Conservation (phyloP, 2,888 invertebrate genomes). For the Eupithecia vulgata region DNA sequence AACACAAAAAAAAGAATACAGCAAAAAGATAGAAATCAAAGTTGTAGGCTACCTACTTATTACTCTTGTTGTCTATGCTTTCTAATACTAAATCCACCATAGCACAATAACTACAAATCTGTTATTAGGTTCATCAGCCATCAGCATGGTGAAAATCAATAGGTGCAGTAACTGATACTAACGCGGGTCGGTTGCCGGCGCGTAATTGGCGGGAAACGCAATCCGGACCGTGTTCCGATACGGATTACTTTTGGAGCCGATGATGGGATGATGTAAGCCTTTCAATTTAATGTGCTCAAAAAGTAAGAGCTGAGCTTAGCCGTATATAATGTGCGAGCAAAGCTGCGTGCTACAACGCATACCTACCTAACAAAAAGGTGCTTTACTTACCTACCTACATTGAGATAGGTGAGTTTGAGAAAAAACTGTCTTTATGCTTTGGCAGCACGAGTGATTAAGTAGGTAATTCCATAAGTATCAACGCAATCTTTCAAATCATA, state of each 20-base stretch:
- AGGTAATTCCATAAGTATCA: too few relatives aligned
- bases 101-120: background rate
- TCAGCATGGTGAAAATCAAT: slow-evolving; percentile 28
- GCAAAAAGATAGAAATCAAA: too few relatives aligned
- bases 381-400: background rate
- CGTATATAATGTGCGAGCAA: background rate
- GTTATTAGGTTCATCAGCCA: background rate
- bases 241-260: slow-evolving; percentile 8
- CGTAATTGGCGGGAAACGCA: slow-evolving; percentile 52
- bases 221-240: slow-evolving; percentile 21
- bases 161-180: slow-evolving; percentile 23
- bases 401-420: background rate
- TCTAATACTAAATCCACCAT: background rate
- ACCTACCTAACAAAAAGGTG: background rate
- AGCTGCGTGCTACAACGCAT: background rate
- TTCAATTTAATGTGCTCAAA: background rate
- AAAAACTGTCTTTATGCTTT: background rate
- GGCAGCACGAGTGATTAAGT: too few relatives aligned
- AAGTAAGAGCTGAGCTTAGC: background rate
- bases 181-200: slow-evolving; percentile 33
- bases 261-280: background rate
- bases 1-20: too few relatives aligned
- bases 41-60: background rate
- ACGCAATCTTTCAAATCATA: too few relatives aligned
- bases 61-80: background rate